Conservation (phyloP, 2,797 vertebrate species). For the Lagocephalus sceleratus region DNA sequence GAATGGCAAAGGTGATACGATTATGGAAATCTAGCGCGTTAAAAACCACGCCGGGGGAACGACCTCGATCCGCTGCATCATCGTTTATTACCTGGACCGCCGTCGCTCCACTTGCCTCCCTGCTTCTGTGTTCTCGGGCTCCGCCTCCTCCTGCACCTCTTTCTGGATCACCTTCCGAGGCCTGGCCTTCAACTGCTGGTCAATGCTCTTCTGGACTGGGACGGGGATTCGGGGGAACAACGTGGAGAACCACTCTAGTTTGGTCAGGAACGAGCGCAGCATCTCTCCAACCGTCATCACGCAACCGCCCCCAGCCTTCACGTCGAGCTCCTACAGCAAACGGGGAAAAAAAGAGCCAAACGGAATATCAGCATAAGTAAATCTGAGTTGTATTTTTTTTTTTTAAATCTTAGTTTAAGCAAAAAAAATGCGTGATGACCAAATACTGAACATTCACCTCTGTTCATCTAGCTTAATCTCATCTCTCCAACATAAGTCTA, state of each 20-base stretch:
- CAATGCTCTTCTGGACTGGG: constrained; percentile 96
- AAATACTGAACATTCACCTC: constrained; percentile 83
- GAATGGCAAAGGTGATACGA: neutral
- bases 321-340: constrained; percentile 91
- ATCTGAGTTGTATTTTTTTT: neutral
- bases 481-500: constrained; percentile 45
- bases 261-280: constrained; percentile 97
- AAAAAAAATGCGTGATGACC: constrained; percentile 74
- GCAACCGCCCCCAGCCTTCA: constrained; percentile 97
- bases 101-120: constrained; percentile 84
- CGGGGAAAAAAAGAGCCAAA: constrained; percentile 6
- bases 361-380: neutral
- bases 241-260: constrained; percentile 99
- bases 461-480: constrained; percentile 81
- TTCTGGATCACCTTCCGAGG: constrained; percentile 88
- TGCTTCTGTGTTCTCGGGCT: constrained; percentile 64
- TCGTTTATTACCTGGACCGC: constrained; percentile 81
- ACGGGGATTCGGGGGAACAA: constrained; percentile 98
- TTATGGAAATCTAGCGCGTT: neutral
- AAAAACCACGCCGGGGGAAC: neutral
- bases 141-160: constrained; percentile 79
- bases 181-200: constrained; percentile 94
- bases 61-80: neutral
- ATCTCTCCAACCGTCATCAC: constrained; percentile 98
- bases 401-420: constrained; percentile 42